Base-by-base conservation (phyloP, 1,140 invertebrate species). In the Triops cancriformis region DNA sequence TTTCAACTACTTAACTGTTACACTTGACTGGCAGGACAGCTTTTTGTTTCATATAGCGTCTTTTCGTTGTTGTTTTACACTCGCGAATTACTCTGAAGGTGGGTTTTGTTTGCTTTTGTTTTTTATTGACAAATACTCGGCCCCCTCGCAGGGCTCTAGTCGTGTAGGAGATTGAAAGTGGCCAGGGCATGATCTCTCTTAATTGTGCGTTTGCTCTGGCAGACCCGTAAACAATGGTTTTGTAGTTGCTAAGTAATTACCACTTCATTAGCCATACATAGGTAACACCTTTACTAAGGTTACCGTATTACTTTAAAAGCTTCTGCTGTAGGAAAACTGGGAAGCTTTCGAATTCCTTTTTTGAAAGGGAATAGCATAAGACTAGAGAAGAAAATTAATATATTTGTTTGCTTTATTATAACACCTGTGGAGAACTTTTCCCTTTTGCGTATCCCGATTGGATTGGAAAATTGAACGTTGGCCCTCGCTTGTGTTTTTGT, bases 111-210 rank as follows among this genome's bases (percentile, higher is more conserved):
- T 64, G 14, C 5, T 64, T 64, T 64, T 12, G 6, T 64, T 64
- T 64, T 64, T 64, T 64, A 14, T 64, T 64, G 51, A 64, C 51
- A 64, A 64, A 64, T 64, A 64, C 51, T 64, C 51, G 51, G 51
- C 51, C 7, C 51, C 23, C 18, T 23, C 10, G 51, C 14, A 64
- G 51, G 51, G 51, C 51, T 64, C 51, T 64, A 64, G 51, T 64
- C 51, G 51, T 64, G 51, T 18, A 64, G 51, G 23, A 64, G 51
- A n/a, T 64, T 64, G 51, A 64, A 18, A 64, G 6, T 64, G 51
- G 51, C 9, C 51, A 64, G 51, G 51, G 18, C 51, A 64, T 14
- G 51, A 64, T 64, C 51, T 64, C 51, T 64, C 51, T 64, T n/a
- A n/a, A 5, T 64, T n/a, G 23, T 0, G 51, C 51, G 51, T 64